These are phyloP conservation scores for Nanger granti DNA, from an alignment of 2,113 vertebrate genomes.

Conservation along the genomic window DNA sequence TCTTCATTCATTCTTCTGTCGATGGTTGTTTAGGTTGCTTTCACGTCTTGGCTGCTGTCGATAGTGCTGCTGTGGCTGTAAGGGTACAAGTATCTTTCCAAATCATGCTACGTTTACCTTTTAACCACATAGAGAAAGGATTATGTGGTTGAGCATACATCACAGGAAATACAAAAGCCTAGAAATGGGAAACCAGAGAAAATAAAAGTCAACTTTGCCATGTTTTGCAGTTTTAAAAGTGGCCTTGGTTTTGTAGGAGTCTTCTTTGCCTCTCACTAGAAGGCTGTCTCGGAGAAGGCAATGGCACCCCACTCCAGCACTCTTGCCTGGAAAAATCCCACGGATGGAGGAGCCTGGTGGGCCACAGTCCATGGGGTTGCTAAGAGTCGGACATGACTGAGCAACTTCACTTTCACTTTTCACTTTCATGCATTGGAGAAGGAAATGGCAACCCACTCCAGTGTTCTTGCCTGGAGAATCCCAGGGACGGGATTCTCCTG, in stretches of 20 bases:
- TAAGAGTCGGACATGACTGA: too few relatives aligned
- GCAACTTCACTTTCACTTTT: too few relatives aligned
- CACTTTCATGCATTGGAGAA: too few relatives aligned
- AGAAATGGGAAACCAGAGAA: not conserved
- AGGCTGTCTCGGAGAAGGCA: not conserved
- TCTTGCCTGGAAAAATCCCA: too few relatives aligned
- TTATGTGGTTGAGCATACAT: not conserved
- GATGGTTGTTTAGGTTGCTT: not conserved
- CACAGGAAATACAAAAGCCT: not conserved
- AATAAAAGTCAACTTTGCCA: not conserved
- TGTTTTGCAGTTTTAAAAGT: not conserved
- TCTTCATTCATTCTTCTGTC: not conserved
- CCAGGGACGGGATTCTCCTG: too few relatives aligned
- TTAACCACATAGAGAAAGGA: not conserved
- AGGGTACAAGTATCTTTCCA: not conserved
- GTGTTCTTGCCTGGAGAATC: too few relatives aligned
- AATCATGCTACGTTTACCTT: not conserved
- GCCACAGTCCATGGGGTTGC: too few relatives aligned
- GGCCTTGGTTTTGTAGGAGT: not conserved
- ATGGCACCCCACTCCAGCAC: too few relatives aligned
- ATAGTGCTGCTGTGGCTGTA: not conserved
- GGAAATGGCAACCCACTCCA: too few relatives aligned
- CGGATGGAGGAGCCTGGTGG: too few relatives aligned
- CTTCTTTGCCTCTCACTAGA: not conserved
- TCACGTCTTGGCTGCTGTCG: not conserved